These are phyloP conservation scores for Hypanus sabinus DNA, from an alignment of 2,113 vertebrate genomes.

Conservation along the genomic window DNA sequence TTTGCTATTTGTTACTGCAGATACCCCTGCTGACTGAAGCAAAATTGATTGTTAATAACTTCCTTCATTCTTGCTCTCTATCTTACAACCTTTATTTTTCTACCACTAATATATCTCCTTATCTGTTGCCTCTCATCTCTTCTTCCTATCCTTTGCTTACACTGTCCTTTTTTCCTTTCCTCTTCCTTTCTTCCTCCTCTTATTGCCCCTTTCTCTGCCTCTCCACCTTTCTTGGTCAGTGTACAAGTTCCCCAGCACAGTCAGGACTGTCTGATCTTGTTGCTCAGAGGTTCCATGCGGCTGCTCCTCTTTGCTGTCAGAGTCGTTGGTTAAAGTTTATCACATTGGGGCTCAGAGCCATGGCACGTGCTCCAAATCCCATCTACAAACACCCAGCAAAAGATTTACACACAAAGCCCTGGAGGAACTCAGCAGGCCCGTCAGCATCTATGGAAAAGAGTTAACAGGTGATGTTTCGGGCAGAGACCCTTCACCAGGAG, in stretches of 20 bases:
- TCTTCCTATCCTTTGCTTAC: not conserved
- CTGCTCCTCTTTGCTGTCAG: not conserved
- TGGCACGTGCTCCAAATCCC: not conserved
- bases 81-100: not conserved
- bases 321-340: not conserved
- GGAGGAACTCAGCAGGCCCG: too few species aligned
- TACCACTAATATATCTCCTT: not conserved
- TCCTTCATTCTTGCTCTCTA: not conserved
- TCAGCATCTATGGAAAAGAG: too few species aligned
- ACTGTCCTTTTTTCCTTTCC: not conserved
- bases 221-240: not conserved
- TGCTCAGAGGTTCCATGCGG: not conserved
- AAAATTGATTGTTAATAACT: not conserved
- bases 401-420: too few species aligned
- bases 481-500: too few species aligned
- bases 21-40: not conserved
- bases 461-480: too few species aligned
- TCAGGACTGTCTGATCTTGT: not conserved
- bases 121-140: not conserved
- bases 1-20: not conserved
- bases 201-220: not conserved
- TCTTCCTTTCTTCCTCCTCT: not conserved
- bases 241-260: not conserved
- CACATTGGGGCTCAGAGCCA: not conserved
- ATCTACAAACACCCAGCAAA: not conserved